Evolutionary conservation across 1,140 invertebrate species (phyloP).

Genomic region (Hesperophylax magnus): DNA sequence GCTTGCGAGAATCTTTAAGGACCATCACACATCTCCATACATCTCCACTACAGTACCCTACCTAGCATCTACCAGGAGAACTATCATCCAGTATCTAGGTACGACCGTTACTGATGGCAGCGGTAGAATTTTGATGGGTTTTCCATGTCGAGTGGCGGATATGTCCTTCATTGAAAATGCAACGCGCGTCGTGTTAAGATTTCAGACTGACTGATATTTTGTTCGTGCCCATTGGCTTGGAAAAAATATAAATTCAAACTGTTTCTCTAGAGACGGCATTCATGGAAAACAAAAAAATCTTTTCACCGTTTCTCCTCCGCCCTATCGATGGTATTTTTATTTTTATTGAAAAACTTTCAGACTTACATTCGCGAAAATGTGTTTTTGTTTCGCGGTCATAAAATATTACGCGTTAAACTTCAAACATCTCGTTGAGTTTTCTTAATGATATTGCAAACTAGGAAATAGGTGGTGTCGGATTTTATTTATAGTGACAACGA

Average conservation of each 20-base stretch:
- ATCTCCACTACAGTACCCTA: not conserved
- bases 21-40: constrained; percentile 24
- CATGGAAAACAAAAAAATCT: constrained; percentile 34
- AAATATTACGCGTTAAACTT: constrained; percentile 3
- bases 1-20: constrained; percentile 33
- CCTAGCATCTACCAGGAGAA: too few species aligned
- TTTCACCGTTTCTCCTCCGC: constrained; percentile 20
- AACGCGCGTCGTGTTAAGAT: constrained; percentile 50
- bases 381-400: constrained; percentile 28
- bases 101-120: too few species aligned
- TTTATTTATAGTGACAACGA: not conserved
- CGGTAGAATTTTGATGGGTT: constrained; percentile 55
- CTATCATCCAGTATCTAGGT: too few species aligned
- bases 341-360: constrained; percentile 42
- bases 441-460: too few species aligned
- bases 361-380: constrained; percentile 17
- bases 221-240: constrained; percentile 35
- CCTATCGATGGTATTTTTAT: constrained; percentile 36
- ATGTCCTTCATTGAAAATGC: constrained; percentile 55
- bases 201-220: constrained; percentile 40
- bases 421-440: not conserved
- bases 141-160: constrained; percentile 53
- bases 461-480: too few species aligned
- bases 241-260: constrained; percentile 38
- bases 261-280: constrained; percentile 44